Conservation (phyloP, 1,140 invertebrate genomes). For the Drosophila tropicalis region DNA sequence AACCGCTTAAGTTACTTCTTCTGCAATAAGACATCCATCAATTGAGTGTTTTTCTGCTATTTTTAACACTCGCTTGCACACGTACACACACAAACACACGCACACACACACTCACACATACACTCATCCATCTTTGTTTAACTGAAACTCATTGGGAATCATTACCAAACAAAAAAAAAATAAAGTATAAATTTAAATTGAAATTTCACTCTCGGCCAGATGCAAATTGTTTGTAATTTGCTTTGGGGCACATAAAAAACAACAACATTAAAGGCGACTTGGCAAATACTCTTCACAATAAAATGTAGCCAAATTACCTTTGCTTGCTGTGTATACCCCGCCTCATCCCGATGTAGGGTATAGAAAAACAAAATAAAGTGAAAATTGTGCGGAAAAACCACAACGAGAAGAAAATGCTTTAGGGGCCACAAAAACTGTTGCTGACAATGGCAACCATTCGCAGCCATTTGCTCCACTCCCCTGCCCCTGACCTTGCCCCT, state of each 20-base stretch:
- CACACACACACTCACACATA: conserved; percentile 1
- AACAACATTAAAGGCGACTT: neutral
- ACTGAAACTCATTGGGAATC: conserved; percentile 66
- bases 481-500: too few species aligned
- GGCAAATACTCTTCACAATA: neutral
- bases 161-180: conserved; percentile 37
- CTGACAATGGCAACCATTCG: conserved; percentile 48
- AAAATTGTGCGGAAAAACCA: conserved; percentile 36
- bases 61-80: conserved; percentile 55
- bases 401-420: conserved; percentile 51
- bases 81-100: too few species aligned
- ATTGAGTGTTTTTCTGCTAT: conserved; percentile 55
- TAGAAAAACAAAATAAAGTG: neutral
- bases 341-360: neutral
- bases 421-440: conserved; percentile 58
- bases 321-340: neutral
- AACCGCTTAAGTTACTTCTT: conserved; percentile 43
- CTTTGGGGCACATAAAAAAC: conserved; percentile 34
- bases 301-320: neutral
- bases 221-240: conserved; percentile 78
- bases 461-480: neutral
- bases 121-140: neutral
- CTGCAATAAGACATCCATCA: conserved; percentile 11
- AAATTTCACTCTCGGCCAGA: conserved; percentile 41
- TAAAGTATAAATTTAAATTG: conserved; percentile 47